Evolutionary conservation across 30 jellyfish, hydroid and myxozoan species (phyloP), one percentile per base, ranked within the genome.

Genomic region (Cassiopea xamachana): DNA sequence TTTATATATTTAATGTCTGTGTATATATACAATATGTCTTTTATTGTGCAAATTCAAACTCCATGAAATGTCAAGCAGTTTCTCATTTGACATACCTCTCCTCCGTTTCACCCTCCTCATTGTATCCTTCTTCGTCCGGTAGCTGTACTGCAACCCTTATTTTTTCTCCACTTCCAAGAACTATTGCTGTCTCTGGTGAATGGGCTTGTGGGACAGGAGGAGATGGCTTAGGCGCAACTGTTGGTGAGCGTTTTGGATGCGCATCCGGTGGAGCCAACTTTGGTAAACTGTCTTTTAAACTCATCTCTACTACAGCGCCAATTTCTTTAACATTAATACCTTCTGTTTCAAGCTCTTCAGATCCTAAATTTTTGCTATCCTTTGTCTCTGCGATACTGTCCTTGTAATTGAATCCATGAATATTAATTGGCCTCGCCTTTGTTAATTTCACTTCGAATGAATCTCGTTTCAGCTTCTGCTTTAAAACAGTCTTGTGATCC

Each of bases 131-230:
- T 1, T 80, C 89, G 17, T 80, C 60, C 1, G 89, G 73, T 1
- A 50, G 80, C 43, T 80, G 67, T 19, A 80, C 79, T 4, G 80
- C 75, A 3, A 80, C 77, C 18, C 50, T 58, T 55, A 80, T 80
- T 39, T 55, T 80, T 14, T 80, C 89, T 49, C 58, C 69, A 60
- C 79, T 67, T 5, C 89, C 89, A 48, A 80, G 78, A 7, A 60
- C 89, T 5, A 80, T 18, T 10, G 76, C 43, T 6, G 68, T 44
- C 39, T 61, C 60, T 15, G 89, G 79, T 10, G 79, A 58, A 16
- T 79, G 89, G 12, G 59, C 60, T 3, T 79, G 80, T 4, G 75
- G 39, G 14, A 55, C 55, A 9, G 64, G 61, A 7, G 89, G 89
- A 19, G 70, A 45, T 9, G 79, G 75, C 13, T 80, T 80, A 2